These are phyloP conservation scores for Cylindroiulus punctatus DNA, from an alignment of 2,888 invertebrate species.

Conservation along the genomic window DNA sequence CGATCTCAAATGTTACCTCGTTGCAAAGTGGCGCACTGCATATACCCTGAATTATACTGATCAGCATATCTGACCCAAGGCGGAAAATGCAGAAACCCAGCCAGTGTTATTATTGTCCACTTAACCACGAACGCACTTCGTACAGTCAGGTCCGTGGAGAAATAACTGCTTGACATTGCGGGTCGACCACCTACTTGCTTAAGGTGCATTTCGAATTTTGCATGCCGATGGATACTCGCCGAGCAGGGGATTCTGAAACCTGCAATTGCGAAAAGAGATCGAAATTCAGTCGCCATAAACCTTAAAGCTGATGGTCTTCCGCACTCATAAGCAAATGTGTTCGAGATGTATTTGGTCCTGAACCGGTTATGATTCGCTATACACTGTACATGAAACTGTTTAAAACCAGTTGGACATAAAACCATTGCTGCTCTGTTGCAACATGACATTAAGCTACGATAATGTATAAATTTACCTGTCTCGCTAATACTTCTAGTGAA, in stretches of 20 bases:
- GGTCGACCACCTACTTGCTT: background rate
- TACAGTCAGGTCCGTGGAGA: constrained; percentile 30
- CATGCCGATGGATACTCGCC: background rate
- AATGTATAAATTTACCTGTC: no score
- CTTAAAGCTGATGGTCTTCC: background rate
- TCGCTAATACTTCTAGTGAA: no score
- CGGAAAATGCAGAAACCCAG: constrained; percentile 35
- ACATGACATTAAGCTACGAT: no score
- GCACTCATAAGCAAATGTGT: background rate
- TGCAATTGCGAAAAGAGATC: constrained; percentile 37
- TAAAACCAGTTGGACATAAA: no score
- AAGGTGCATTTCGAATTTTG: background rate
- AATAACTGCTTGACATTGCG: background rate
- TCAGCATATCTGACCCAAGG: constrained; percentile 52
- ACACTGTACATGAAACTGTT: no score
- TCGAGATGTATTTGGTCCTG: no score
- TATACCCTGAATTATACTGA: background rate
- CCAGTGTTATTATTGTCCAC: constrained; percentile 44
- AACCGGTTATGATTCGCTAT: no score
- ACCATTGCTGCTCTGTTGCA: no score
- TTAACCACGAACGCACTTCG: constrained; percentile 33
- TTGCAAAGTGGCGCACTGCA: constrained; percentile 42
- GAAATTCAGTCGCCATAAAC: background rate
- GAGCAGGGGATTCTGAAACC: constrained; percentile 3
- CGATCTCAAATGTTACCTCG: constrained; percentile 32